Evolutionary conservation across 2,888 invertebrate genomes (phyloP).

Genomic region (Elmis aenea): DNA sequence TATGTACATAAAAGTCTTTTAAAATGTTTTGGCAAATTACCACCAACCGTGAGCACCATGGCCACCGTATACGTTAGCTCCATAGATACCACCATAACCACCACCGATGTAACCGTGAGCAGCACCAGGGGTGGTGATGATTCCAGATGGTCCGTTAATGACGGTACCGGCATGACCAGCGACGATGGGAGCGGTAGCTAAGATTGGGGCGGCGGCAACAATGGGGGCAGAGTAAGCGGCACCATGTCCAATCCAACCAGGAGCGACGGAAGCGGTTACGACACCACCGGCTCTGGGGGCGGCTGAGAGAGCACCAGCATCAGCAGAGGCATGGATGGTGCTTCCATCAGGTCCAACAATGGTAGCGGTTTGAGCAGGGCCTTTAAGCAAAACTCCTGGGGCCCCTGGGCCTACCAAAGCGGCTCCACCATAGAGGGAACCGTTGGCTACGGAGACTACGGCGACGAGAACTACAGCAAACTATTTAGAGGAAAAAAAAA

Average conservation of each 20-base stretch:
- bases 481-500: constrained; percentile 7
- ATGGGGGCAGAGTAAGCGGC: constrained; percentile 17
- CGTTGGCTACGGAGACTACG: constrained; percentile 8
- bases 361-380: constrained; percentile 20
- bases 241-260: constrained; percentile 20
- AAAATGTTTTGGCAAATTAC: too few species aligned
- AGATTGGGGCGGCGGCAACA: constrained; percentile 12
- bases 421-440: constrained; percentile 14
- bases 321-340: constrained; percentile 46
- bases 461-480: constrained; percentile 8
- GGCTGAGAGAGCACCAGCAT: constrained; percentile 24
- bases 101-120: constrained; percentile 6
- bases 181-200: constrained; percentile 10
- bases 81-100: too few species aligned
- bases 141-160: constrained; percentile 12
- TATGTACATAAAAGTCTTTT: too few species aligned
- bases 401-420: constrained; percentile 24
- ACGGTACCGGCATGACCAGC: constrained; percentile 9
- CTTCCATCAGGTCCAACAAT: constrained; percentile 36
- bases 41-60: too few species aligned
- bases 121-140: constrained; percentile 9
- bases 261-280: constrained; percentile 26
- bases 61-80: too few species aligned
- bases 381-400: constrained; percentile 21
- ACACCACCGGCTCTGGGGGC: constrained; percentile 26